Evolutionary conservation across 2,797 vertebrate genomes (phyloP).

Genomic region (Neostethus bicornis): DNA sequence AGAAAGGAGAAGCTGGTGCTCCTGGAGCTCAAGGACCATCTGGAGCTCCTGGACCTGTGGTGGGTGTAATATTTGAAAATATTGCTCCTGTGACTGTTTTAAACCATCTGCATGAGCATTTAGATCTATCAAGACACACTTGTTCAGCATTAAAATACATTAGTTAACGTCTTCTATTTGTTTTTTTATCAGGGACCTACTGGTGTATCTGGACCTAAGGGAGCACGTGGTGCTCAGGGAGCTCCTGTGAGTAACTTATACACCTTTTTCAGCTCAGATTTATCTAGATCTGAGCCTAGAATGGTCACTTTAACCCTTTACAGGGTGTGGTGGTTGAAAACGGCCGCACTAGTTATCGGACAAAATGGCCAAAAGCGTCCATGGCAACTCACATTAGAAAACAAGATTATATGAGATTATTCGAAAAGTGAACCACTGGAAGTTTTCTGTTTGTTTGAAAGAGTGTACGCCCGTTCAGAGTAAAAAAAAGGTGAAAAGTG

Average conservation of each 20-base stretch:
- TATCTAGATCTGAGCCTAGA: neutral
- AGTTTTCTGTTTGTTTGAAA: too few relatives aligned
- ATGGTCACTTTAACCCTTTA: neutral
- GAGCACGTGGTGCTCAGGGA: conserved; percentile 94
- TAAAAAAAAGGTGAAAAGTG: too few relatives aligned
- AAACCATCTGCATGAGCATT: too few relatives aligned
- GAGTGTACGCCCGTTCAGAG: too few relatives aligned
- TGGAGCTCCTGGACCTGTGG: conserved; percentile 93
- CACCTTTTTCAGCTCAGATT: neutral
- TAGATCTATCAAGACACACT: too few relatives aligned
- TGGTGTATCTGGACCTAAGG: conserved; percentile 92
- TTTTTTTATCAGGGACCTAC: conserved; percentile 88
- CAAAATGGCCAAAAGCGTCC: too few relatives aligned
- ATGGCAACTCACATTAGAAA: too few relatives aligned
- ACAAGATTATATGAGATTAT: too few relatives aligned
- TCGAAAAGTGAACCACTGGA: too few relatives aligned
- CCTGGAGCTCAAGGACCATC: conserved; percentile 94
- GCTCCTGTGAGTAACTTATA: conserved; percentile 84
- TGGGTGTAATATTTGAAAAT: conserved; percentile 59
- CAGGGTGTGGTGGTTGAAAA: too few relatives aligned
- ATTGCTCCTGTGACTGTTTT: neutral
- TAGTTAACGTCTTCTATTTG: conserved; percentile 14
- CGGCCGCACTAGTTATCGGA: too few relatives aligned
- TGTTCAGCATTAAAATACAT: too few relatives aligned
- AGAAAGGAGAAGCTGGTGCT: conserved; percentile 92